Evolutionary conservation across 2,113 vertebrate species (phyloP).

Genomic region (Myocastor coypus): DNA sequence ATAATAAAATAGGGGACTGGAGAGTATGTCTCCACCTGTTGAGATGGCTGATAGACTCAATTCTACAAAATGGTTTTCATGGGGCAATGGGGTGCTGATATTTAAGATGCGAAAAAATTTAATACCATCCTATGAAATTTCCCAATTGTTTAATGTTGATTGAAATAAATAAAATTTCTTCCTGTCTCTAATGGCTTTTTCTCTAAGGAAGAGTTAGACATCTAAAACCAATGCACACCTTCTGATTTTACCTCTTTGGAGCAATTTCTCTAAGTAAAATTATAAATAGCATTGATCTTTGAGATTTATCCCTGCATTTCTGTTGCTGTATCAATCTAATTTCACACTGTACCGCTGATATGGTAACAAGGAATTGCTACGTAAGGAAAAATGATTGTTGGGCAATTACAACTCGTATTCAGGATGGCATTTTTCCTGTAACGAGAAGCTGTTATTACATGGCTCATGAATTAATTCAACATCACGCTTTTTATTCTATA

Average conservation of each 20-base stretch:
- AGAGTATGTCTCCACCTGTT: background rate
- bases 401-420: background rate
- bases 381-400: background rate
- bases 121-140: background rate
- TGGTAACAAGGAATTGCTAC: background rate
- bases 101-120: background rate
- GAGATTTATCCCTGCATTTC: background rate
- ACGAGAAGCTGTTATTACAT: background rate
- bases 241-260: background rate
- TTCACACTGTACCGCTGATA: background rate
- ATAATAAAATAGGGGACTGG: background rate
- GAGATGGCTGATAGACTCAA: background rate
- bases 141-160: background rate
- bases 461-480: constrained; percentile 49
- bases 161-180: background rate
- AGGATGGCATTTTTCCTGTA: background rate
- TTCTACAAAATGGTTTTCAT: background rate
- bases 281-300: background rate
- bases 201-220: background rate
- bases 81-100: background rate
- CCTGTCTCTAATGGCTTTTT: background rate
- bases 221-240: accelerated
- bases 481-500: background rate
- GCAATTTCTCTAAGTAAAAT: constrained; percentile 12
- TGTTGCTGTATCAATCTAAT: background rate